These are phyloP conservation scores for Eulemur coronatus DNA, from an alignment of 2,797 vertebrate species.

Conservation along the genomic window DNA sequence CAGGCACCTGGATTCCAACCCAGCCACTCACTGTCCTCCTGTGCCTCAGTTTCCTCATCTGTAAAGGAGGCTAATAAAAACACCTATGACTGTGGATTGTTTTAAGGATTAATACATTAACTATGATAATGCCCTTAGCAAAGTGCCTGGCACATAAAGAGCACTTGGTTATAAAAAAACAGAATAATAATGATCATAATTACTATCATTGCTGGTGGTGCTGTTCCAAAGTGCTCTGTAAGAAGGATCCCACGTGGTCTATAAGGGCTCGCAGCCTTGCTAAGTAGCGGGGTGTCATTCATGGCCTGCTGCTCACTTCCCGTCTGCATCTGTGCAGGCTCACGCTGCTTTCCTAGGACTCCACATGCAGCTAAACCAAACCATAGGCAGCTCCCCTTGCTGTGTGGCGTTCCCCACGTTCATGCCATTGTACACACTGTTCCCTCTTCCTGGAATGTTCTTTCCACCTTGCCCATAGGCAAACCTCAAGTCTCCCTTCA, in stretches of 20 bases:
- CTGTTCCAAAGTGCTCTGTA: neutral
- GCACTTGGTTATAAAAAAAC: neutral
- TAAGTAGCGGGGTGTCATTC: no score
- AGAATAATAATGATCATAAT: neutral
- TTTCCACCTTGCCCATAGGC: neutral
- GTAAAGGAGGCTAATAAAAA: neutral
- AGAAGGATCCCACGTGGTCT: neutral
- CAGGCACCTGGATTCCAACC: neutral
- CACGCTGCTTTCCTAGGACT: neutral
- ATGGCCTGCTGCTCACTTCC: neutral
- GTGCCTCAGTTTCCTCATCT: neutral
- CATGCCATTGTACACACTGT: rapidly evolving
- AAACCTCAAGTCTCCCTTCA: neutral
- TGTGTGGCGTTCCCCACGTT: rapidly evolving
- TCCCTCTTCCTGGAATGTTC: neutral
- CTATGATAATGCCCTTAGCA: neutral
- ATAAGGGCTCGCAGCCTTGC: no score
- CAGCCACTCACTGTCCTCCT: neutral
- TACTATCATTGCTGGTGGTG: neutral
- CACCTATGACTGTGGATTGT: neutral
- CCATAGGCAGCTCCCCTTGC: neutral
- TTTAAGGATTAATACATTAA: neutral
- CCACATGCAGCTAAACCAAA: neutral
- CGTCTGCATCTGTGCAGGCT: no score
- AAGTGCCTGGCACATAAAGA: neutral